Base-by-base conservation (phyloP, 2,113 vertebrate genomes). In the Phainopepla nitens region DNA sequence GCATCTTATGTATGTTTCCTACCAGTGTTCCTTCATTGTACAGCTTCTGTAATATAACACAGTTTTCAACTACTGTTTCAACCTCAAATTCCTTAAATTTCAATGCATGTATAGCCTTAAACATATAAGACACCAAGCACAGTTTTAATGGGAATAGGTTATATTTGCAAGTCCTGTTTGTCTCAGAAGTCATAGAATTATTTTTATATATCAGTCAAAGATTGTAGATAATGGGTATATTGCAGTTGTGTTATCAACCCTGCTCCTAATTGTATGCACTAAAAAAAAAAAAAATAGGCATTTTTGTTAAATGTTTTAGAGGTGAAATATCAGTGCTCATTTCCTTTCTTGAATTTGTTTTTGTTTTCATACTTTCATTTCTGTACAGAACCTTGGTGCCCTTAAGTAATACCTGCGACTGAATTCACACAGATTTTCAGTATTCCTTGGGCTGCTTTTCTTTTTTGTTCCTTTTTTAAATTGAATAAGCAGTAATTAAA, bases 71-170 rank as follows among this genome's bases (percentile, higher is more conserved):
- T 90, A 61, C 49, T 86, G 56, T 94, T 85, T 94, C 87, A 60
- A 82, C 81, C 95, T 96, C 82, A 89, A 90, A 84, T 90, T 84
- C 56, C 87, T 96, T 96, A 89, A 87, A 77, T 75, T 88, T 91
- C 82, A 39, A 18, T 92, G 91, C 83, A 82, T 95, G 79, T 81
- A 47, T 71, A 87, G 95, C 95, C 95, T 96, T 96, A 97, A 96
- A 75, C 53, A 49, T 95, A 76, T 47, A 62, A 94, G 86, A 97
- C 82, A 83, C 94, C 76, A 66, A 96, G 95, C 91, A 93, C 86
- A 87, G 86, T 93, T 94, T 93, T 75, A 75, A 86, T 0, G 31
- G 76, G 80, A 93, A 75, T 61, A 73, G 65, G 85, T 94, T 86
- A 13, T 78, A 93, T 89, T 96, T 91, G 82, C 60, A 94, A 83